Evolutionary conservation across 1,140 invertebrate genomes (phyloP).

Genomic region (Nebria ingens): DNA sequence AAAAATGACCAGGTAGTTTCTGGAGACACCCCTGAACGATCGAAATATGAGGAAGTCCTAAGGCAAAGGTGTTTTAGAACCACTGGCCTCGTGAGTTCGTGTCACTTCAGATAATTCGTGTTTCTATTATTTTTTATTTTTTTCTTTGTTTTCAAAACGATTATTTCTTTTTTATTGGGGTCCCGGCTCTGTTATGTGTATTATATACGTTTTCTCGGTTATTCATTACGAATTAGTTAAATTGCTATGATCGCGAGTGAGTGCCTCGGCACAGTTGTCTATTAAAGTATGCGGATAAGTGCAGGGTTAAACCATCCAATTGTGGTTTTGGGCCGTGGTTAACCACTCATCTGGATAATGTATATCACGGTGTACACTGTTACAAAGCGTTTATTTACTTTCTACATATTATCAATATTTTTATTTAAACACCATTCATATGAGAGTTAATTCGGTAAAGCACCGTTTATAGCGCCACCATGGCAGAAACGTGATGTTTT

Average conservation of each 20-base stretch:
- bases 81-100: background rate
- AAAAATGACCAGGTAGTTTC: slow-evolving; percentile 1
- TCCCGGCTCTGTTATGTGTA: background rate
- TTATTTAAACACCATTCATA: no score
- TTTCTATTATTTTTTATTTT: background rate
- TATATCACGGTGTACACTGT: slow-evolving; percentile 10
- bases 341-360: slow-evolving; percentile 11
- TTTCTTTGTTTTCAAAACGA: background rate
- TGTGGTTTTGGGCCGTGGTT: slow-evolving; percentile 11
- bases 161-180: background rate
- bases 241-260: slow-evolving; percentile 6
- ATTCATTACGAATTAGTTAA: slow-evolving; percentile 11
- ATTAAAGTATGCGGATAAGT: slow-evolving; percentile 12
- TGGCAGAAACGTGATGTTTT: no score
- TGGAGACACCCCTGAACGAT: background rate
- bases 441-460: no score
- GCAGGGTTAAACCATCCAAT: slow-evolving; percentile 10
- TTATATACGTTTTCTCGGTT: background rate
- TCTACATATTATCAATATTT: no score
- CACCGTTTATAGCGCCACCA: no score
- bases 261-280: background rate
- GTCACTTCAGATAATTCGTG: background rate
- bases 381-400: background rate
- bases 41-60: background rate
- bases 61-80: background rate